These are phyloP conservation scores for Zoanthus solanderi DNA, from an alignment of 92 coral and sea anemone species.

Conservation along the genomic window DNA sequence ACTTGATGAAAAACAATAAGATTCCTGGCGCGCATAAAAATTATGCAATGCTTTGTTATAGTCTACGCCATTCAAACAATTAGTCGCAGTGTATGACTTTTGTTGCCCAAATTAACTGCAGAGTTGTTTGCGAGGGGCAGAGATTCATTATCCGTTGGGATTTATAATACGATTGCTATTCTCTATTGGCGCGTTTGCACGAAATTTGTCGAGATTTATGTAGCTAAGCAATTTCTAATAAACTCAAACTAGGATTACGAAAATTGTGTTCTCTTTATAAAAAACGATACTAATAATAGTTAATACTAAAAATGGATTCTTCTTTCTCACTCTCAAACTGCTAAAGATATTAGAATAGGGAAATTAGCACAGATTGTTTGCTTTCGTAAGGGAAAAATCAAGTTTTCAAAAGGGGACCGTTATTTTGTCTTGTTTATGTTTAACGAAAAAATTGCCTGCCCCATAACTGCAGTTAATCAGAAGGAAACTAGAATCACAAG, in stretches of 20 bases:
- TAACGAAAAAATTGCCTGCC: not conserved
- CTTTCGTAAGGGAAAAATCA: not conserved
- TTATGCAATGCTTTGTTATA: slow-evolving; percentile 52
- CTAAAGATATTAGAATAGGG: slow-evolving; percentile 13
- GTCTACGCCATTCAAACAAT: slow-evolving; percentile 60
- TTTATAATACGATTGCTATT: slow-evolving; percentile 35
- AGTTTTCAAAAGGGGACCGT: slow-evolving; percentile 11
- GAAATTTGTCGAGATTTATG: not conserved
- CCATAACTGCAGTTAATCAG: not conserved
- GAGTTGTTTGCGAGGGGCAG: slow-evolving; percentile 58
- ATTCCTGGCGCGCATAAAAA: slow-evolving; percentile 72
- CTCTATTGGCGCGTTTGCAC: not conserved
- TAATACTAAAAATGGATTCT: not conserved
- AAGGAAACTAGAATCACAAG: not conserved
- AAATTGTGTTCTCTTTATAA: too few species aligned
- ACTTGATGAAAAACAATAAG: slow-evolving; percentile 52
- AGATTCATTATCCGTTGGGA: slow-evolving; percentile 39
- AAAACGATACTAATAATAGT: not conserved
- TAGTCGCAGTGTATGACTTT: slow-evolving; percentile 53
- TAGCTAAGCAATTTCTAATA: not conserved
- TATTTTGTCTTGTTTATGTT: not conserved
- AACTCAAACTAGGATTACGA: not conserved
- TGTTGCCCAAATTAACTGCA: slow-evolving; percentile 58
- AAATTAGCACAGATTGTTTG: slow-evolving; percentile 32
- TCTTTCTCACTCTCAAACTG: slow-evolving; percentile 12